Base-by-base conservation (phyloP, 2,888 invertebrate genomes). In the Dinocampus coccinellae region DNA sequence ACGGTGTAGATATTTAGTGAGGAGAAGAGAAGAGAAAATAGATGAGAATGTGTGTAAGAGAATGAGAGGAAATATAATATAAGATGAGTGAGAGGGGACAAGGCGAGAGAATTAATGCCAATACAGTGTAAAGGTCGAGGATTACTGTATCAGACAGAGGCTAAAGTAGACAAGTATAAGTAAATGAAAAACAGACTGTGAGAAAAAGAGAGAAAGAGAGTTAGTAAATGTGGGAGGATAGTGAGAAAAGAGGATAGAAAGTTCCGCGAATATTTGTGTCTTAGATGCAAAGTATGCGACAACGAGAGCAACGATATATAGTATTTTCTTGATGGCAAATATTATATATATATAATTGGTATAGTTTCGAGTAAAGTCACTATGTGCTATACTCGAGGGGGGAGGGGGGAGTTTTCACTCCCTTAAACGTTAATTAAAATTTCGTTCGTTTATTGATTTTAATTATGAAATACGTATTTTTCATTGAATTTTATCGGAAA, bases 71-170 rank as follows among this genome's bases (percentile, higher is more conserved):
- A 13, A 11, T 11, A 26, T n/a, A 13, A 2, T 53, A 22, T 33
- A 24, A 13, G 34, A 11, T n/a, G n/a, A n/a, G n/a, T n/a, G n/a
- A n/a, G n/a, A 70, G 42, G 70, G 61, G 83, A n/a, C n/a, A n/a
- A n/a, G 82, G 84, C 83, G 82, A 82, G 83, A 83, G 86, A 86
- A 87, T 87, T 87, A 87, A 87, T 87, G 87, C 85, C 87, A 87
- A 87, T 87, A 87, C 85, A 84, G 82, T 81, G 82, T 16, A 47
- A 82, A 84, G 84, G 81, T 81, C 81, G 82, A 83, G 86, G 87
- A 87, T 87, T 87, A 85, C 85, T 83, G 69, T 70, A 16, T 22
- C 71, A 74, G 71, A 24, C 71, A 74, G 71, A 75, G 65, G 74
- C 70, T 70, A 68, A 55, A 72, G 69, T 64, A 33, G 58, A 47